Conservation (phyloP, 2,797 vertebrate species). For the Coregonus suidteri region DNA sequence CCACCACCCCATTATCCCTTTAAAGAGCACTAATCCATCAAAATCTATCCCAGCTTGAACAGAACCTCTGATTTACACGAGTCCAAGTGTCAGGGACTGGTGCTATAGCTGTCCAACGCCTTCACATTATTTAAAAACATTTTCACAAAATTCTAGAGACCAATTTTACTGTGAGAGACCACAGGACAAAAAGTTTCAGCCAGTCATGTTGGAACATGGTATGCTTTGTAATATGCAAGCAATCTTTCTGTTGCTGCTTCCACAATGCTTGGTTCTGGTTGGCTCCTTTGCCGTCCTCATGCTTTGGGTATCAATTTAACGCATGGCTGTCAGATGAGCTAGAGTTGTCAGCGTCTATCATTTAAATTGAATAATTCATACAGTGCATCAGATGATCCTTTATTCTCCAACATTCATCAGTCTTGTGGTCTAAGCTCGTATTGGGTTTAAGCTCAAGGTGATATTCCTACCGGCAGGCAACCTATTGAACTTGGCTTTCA, state of each 20-base stretch:
- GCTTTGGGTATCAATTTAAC: background rate
- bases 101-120: background rate
- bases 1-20: background rate
- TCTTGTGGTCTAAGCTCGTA: background rate
- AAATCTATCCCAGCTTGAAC: background rate
- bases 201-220: too few species aligned
- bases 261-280: background rate
- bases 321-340: background rate
- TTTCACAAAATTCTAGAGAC: background rate
- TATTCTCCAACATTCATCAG: background rate
- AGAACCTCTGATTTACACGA: background rate
- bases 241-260: background rate
- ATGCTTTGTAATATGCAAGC: too few species aligned
- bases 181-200: too few species aligned
- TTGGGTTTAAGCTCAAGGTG: background rate
- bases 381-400: background rate
- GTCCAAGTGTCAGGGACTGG: background rate
- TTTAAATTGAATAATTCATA: background rate
- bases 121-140: background rate
- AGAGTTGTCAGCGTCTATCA: background rate
- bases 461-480: background rate
- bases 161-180: conserved; percentile 1
- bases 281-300: background rate
- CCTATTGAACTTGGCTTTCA: background rate
- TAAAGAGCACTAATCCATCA: background rate